Evolutionary conservation across 2,113 vertebrate genomes (phyloP), one percentile per base, ranked within the genome.

Genomic region (Stigmatopora nigra): DNA sequence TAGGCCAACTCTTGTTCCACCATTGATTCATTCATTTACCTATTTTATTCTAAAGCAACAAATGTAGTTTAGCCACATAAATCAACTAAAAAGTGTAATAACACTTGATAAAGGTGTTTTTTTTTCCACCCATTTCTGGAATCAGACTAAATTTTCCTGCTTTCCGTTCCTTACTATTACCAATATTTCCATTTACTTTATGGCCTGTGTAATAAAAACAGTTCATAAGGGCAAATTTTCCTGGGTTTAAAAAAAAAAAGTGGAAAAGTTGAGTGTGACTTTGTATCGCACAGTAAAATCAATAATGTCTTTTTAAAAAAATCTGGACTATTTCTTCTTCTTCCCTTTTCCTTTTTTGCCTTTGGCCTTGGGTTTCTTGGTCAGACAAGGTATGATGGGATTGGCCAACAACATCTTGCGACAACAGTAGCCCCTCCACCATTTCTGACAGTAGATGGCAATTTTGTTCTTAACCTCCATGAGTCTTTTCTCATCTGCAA

Each of bases 401-500:
- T 82, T 91, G 56, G 75, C 65, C 66, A 65, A 90, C 64, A 93
- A 80, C 76, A 87, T 19, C 59, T 87, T 89, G n/a, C 94, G 91
- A 36, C 92, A 88, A 63, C 87, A 65, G 83, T 89, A 92, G 55
- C 93, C 95, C 85, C 90, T 96, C 93, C 93, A 95, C 75, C 87
- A 69, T 17, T 93, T 88, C 80, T 98, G 96, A 84, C 92, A 91
- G 15, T 87, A 5, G 0, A 84, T 81, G 60, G 92, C 91, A 0
- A 92, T 93, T 1, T 49, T 69, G 12, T 79, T 88, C 89, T 48
- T 83, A 72, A 89, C 78, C 0, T 87, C 91, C 62, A 88, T 73
- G 65, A 84, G 63, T 48, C 73, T 77, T 73, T 83, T 88, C 73
- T 91, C 78, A 66, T 84, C 73, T 0, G 62, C 79, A 20, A 81